Base-by-base conservation (phyloP, 2,888 invertebrate species). In the Phaonia tiefii region DNA sequence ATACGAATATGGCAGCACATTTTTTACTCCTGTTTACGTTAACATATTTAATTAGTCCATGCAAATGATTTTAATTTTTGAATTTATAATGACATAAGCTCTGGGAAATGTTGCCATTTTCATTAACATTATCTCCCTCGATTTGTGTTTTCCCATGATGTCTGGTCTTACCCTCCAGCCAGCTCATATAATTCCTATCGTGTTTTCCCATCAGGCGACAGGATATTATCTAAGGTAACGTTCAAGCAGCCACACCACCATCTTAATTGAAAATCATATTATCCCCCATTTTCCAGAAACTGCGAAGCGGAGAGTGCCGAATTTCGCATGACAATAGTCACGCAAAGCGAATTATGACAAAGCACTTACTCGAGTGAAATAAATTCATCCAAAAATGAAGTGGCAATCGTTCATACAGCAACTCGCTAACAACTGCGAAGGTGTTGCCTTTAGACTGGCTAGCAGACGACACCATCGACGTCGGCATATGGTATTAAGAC, bases 391-490 rank as follows among this genome's bases (percentile, higher is more conserved):
- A 25, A 44, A 37, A 67, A 58, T 22, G 39, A 75, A 31, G 10
- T 17, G 54, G 20, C 39, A 39, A 22, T 20, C 42, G 31, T 1
- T 10, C 17, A 26, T 13, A 11, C 5, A 56, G 31, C 37, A 1
- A 13, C 63, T 11, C 20, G 20, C 63, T 5, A 37, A 11, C 1
- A 22, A 25, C 4, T 31, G 31, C 31, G 37, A 39, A 80, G 75
- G 76, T 80, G 79, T 69, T 73, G 42, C 56, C 60, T 3, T 26
- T 26, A 76, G 73, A 73, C 76, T 3, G 31, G 31, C 31, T 5
- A 31, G 31, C 31, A 3, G 8, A 31, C 3, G 31, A 31, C n/a
- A n/a, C 3, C 2, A 49, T 17, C 11, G 15, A 20, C 65, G 80
- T 73, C 73, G 73, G 10, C 51, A 60, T 0, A 20, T 65, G 25